These are phyloP conservation scores for Sarcophaga caerulescens DNA, from an alignment of 2,888 invertebrate genomes.

Conservation along the genomic window DNA sequence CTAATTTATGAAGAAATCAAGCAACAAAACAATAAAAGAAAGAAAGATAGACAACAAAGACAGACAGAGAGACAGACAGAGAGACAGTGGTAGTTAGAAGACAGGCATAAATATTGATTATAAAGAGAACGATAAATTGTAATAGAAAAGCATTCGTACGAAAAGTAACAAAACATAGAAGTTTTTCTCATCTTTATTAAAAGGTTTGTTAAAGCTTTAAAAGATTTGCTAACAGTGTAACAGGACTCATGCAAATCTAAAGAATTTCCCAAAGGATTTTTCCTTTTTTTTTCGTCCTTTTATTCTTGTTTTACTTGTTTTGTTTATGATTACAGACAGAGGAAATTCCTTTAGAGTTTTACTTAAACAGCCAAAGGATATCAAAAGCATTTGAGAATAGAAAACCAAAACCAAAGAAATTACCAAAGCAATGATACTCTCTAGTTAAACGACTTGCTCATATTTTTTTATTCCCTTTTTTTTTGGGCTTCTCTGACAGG, in stretches of 20 bases:
- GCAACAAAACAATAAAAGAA: background rate
- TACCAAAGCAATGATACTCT: conserved; percentile 29
- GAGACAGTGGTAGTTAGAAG: background rate
- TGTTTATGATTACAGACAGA: conserved; percentile 31
- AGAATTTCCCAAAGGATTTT: conserved; percentile 59
- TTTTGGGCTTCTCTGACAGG: background rate
- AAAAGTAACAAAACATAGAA: background rate
- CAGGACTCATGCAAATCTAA: conserved; percentile 38
- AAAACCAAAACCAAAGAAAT: conserved; percentile 34
- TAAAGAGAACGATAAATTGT: background rate
- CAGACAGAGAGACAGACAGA: background rate
- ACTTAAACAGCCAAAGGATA: conserved; percentile 27
- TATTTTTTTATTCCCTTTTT: conserved; percentile 50
- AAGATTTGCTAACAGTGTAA: background rate
- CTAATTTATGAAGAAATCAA: conserved; percentile 63
- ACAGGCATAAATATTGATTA: background rate
- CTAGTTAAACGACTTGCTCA: conserved; percentile 12
- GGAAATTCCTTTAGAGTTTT: background rate
- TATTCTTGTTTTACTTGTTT: background rate
- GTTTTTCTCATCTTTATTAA: background rate
- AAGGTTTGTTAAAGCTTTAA: too few relatives aligned
- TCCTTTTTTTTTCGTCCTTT: background rate
- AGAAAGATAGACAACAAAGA: background rate
- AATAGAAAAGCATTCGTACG: background rate
- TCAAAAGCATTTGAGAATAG: background rate